A percentile compares a stretch with the other conserved stretches of the same genome.
Conservation (phyloP, 2,888 invertebrate genomes). For the Sphaerophoria rueppellii region DNA sequence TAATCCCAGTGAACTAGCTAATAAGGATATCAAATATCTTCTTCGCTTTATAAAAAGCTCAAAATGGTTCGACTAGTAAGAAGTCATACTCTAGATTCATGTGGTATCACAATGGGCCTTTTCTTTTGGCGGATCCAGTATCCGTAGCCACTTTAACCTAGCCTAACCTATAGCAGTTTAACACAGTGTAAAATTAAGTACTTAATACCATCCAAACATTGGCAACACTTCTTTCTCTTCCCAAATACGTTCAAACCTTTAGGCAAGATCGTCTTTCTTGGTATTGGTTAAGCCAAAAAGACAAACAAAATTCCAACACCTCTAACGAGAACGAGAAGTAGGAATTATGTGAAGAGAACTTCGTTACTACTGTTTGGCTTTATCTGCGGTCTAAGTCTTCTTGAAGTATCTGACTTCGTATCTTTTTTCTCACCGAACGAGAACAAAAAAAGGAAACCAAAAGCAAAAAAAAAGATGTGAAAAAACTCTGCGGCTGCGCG, state of each 20-base stretch:
- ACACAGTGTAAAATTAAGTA: neutral
- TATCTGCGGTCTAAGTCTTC: constrained; percentile 44
- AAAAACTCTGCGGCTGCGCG: constrained; percentile 47
- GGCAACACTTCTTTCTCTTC: constrained; percentile 45
- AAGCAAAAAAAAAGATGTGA: neutral
- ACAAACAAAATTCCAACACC: constrained; percentile 9
- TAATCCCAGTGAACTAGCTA: too few relatives aligned
- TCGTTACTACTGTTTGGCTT: constrained; percentile 54
- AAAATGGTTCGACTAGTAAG: too few relatives aligned
- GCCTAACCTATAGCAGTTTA: too few relatives aligned
- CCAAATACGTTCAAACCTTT: neutral
- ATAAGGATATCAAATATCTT: too few relatives aligned
- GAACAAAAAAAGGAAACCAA: constrained; percentile 1
- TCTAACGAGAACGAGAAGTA: constrained; percentile 3
- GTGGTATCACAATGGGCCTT: too few relatives aligned
- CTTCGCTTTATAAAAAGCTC: too few relatives aligned
- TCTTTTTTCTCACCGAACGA: constrained; percentile 32
- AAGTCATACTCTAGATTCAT: too few relatives aligned
- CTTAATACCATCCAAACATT: neutral
- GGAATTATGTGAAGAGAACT: constrained; percentile 51
- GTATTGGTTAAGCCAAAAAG: neutral
- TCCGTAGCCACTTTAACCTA: too few relatives aligned
- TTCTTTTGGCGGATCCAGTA: too few relatives aligned
- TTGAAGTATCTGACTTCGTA: constrained; percentile 30
- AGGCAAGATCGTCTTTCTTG: constrained; percentile 2